These are phyloP conservation scores for Stictocephala bisonia DNA, from an alignment of 2,888 invertebrate genomes.

Conservation along the genomic window DNA sequence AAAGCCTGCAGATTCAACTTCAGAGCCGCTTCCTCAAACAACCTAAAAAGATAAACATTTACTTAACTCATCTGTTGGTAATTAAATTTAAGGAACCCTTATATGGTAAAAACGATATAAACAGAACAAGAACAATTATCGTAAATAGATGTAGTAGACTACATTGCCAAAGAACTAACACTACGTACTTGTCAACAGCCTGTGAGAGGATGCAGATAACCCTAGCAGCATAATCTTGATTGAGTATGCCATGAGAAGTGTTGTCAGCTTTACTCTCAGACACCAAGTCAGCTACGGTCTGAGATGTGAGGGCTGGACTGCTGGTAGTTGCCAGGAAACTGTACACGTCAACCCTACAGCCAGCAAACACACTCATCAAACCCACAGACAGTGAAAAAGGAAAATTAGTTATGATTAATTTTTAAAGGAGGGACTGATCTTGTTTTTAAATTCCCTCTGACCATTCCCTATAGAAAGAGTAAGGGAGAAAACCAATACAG, in stretches of 20 bases:
- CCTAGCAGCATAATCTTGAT: conserved; percentile 85
- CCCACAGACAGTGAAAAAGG: not conserved
- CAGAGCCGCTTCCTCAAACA: conserved; percentile 90
- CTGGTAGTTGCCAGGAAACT: conserved; percentile 77
- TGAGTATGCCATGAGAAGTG: conserved; percentile 69
- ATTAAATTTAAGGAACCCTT: too few relatives aligned
- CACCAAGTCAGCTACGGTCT: conserved; percentile 78
- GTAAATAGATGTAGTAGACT: too few relatives aligned
- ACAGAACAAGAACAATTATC: too few relatives aligned
- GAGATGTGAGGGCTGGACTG: conserved; percentile 62
- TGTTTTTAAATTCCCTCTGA: not conserved
- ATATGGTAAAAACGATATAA: too few relatives aligned
- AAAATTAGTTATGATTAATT: too few relatives aligned
- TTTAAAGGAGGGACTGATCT: too few relatives aligned
- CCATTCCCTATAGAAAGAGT: too few relatives aligned
- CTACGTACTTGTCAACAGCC: conserved; percentile 80
- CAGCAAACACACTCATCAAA: conserved; percentile 50
- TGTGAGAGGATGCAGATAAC: conserved; percentile 91
- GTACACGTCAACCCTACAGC: conserved; percentile 82
- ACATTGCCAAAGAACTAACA: too few relatives aligned
- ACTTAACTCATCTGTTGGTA: too few relatives aligned
- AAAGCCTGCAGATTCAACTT: conserved; percentile 88
- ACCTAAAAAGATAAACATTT: conserved; percentile 68
- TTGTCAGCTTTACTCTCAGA: conserved; percentile 68
- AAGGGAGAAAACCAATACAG: too few relatives aligned